Evolutionary conservation across 2,888 invertebrate species (phyloP), one percentile per base, ranked within the genome.

Genomic region (Sinelater perroti): DNA sequence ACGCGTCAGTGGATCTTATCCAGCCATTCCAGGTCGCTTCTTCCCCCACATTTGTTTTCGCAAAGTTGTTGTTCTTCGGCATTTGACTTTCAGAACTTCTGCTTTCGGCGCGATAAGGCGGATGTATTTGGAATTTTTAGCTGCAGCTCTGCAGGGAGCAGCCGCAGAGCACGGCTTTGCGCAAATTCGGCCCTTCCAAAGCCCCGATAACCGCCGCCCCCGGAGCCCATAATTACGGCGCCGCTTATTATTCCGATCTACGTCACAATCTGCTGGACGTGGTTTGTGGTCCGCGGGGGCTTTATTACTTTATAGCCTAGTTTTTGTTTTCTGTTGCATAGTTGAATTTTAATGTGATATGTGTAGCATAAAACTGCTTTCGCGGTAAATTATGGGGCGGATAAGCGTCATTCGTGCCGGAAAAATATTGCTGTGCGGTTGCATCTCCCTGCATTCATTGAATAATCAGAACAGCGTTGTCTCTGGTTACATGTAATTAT

Each of bases 11-110:
- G 59, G 49, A 51, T 60, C 42, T 55, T 54, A 54, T 55, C 59
- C 54, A 17, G 26, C 35, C 33, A 55, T 60, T 60, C 59, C 59
- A 51, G 59, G 59, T 60, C 59, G 55, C 59, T 50, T 55, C 55
- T 35, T 55, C 45, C 55, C 35, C 31, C 33, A 45, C 55, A 40
- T 60, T 55, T 45, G 50, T 55, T 58, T 60, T 45, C 42, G 24
- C 51, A 35, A 54, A 58, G 54, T 54, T 58, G 58, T 58, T 54
- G 57, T 52, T 52, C 42, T 52, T 52, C 51, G 40, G 17, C 52
- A 53, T 57, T 52, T 52, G 57, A 57, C 52, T 57, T 57, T 56
- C 45, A 45, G 53, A 57, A 57, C 57, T 57, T 57, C 57, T 57
- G 57, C 44, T 57, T 53, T 47, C 24, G 20, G 33, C 30, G 46